These are phyloP conservation scores for Coturnix japonica DNA, from an alignment of 2,113 vertebrate genomes.

Conservation along the genomic window DNA sequence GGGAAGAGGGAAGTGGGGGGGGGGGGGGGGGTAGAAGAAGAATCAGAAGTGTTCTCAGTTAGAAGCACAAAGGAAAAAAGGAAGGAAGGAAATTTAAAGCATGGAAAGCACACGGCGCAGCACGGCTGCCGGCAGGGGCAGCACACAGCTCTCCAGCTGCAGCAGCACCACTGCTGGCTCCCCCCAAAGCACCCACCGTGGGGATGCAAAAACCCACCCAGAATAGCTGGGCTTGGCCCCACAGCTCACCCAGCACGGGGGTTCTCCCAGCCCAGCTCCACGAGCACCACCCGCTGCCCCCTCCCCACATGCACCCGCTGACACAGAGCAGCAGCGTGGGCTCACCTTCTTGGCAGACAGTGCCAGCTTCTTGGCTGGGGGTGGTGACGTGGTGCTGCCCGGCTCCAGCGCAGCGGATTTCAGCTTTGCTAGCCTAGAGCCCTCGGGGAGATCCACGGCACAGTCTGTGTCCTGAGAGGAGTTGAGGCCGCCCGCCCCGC, in stretches of 20 bases:
- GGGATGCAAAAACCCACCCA: neutral
- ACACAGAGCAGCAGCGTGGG: neutral
- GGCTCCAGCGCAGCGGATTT: constrained; percentile 76
- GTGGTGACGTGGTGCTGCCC: constrained; percentile 82
- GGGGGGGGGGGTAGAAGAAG: constrained; percentile 81
- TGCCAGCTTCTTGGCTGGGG: constrained; percentile 87
- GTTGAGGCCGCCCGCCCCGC: constrained; percentile 30
- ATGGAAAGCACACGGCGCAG: neutral
- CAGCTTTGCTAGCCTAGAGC: constrained; percentile 69
- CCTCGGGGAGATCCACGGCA: neutral
- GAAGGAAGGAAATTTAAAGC: constrained; percentile 59
- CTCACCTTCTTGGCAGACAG: constrained; percentile 92
- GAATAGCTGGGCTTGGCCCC: neutral
- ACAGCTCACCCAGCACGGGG: neutral
- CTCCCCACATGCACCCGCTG: rapidly evolving
- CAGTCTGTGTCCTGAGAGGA: constrained; percentile 70
- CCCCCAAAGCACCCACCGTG: rapidly evolving
- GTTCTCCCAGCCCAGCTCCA: neutral
- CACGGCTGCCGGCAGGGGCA: rapidly evolving
- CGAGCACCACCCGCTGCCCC: too few relatives aligned
- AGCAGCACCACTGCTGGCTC: rapidly evolving
- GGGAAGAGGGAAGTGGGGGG: neutral
- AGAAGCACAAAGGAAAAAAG: constrained; percentile 71
- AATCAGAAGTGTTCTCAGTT: constrained; percentile 77
- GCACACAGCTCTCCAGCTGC: rapidly evolving